Evolutionary conservation across 2,888 invertebrate species (phyloP), one percentile per base, ranked within the genome.

Genomic region (Tetheella fluctuosa): DNA sequence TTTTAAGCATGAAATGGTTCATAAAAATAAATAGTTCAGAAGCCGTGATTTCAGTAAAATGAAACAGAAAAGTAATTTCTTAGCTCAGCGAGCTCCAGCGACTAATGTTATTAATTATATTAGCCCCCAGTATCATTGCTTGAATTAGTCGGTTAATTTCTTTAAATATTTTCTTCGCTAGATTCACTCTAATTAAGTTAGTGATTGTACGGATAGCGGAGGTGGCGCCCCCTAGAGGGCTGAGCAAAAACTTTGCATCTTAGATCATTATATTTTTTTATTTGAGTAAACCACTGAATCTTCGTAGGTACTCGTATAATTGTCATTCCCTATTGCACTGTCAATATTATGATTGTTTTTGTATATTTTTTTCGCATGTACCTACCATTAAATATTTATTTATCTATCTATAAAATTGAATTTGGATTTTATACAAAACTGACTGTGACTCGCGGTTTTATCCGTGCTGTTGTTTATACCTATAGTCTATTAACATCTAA

Each of bases 131-230:
- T 83, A 81, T 81, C 81, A 82, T 80, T 79, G 77, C 78, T 73
- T 71, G 73, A 88, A 87, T 86, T 80, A 86, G 74, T 77, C 75
- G 77, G 79, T 81, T 85, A 84, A 89, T 89, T 88, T 86, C 83
- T 83, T 81, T 78, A 76, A 85, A 86, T 84, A 85, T 82, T 87
- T 88, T 88, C 84, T 83, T 72, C 77, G 73, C 76, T 76, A 65
- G 78, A 75, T 77, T 67, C 73, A 74, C 71, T 77, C 80, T 86
- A 89, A 90, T 90, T 89, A 87, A 84, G 81, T 85, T 83, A 81
- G 79, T 79, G 85, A 89, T 86, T 77, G 80, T 68, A 64, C 66
- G 80, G 78, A 79, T 76, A 80, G 67, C 67, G 63, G 59, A 63
- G 62, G 60, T 65, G 69, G 48, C 48, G 48, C 48, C 48, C 67